Percentiles rank a stretch among this genome's conserved stretches.
Evolutionary conservation across 2,888 invertebrate genomes (phyloP).

Genomic region (Philaethria dido): DNA sequence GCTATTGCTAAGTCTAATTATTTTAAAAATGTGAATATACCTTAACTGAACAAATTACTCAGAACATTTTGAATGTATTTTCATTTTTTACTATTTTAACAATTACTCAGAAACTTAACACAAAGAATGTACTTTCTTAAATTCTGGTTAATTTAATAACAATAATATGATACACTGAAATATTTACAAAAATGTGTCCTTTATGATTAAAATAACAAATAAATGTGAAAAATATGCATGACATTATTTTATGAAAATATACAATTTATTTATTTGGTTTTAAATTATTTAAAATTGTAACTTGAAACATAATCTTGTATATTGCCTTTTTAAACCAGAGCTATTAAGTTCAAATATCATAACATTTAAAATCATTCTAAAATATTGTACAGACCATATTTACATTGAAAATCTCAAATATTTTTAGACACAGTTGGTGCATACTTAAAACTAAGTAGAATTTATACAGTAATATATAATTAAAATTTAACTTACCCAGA

Average conservation of each 20-base stretch:
- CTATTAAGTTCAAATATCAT: neutral
- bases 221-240: neutral
- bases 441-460: neutral
- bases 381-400: neutral
- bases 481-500: conserved; percentile 4
- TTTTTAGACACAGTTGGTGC: neutral
- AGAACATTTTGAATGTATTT: neutral
- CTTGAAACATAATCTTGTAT: neutral
- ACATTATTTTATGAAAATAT: neutral
- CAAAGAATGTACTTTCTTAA: neutral
- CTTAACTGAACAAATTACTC: neutral
- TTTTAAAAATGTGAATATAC: neutral
- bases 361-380: neutral
- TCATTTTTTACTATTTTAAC: too few species aligned
- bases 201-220: neutral
- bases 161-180: neutral
- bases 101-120: neutral
- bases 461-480: neutral
- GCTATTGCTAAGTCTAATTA: neutral
- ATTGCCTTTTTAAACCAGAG: neutral
- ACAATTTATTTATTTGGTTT: neutral
- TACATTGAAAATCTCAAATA: neutral
- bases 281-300: neutral
- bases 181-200: neutral
- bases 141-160: neutral